Conservation (phyloP, 2,888 invertebrate genomes). For the Caenorhabditis imperialis region DNA sequence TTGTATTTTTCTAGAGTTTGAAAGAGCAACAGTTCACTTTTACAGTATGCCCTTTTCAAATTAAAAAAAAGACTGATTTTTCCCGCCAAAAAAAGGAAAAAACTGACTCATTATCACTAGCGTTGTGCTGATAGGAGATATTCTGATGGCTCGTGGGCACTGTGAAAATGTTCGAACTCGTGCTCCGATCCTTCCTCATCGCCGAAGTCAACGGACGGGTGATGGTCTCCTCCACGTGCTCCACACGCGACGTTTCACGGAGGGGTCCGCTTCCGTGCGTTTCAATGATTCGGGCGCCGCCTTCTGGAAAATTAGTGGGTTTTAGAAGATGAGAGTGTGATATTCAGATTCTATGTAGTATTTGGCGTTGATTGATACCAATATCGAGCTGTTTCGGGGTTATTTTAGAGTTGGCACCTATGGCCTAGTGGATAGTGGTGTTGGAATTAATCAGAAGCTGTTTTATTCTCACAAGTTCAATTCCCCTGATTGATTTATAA, state of each 20-base stretch:
- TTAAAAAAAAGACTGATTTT: too few species aligned
- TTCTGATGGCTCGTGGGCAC: conserved; percentile 37
- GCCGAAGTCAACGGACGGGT: conserved; percentile 36
- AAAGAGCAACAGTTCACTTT: too few species aligned
- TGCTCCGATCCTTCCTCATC: conserved; percentile 21
- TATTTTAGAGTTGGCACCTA: too few species aligned
- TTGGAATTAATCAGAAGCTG: too few species aligned
- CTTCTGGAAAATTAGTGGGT: conserved; percentile 55
- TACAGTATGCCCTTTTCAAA: too few species aligned
- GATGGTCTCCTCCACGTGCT: conserved; percentile 57
- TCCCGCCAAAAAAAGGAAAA: not conserved
- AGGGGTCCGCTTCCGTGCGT: conserved; percentile 72
- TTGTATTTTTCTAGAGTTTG: too few species aligned
- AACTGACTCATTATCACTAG: conserved; percentile 58
- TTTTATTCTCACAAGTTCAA: too few species aligned
- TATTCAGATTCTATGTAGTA: too few species aligned
- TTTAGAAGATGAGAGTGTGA: not conserved
- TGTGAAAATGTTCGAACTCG: conserved; percentile 57
- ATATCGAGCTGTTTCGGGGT: too few species aligned
- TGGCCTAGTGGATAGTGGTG: too few species aligned
- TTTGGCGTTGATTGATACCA: too few species aligned
- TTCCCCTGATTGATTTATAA: too few species aligned
- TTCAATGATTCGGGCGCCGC: conserved; percentile 74
- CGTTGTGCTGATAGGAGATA: conserved; percentile 54
- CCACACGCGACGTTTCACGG: conserved; percentile 53